These are phyloP conservation scores for Perodicticus potto DNA, from an alignment of 2,797 vertebrate genomes.

Conservation along the genomic window DNA sequence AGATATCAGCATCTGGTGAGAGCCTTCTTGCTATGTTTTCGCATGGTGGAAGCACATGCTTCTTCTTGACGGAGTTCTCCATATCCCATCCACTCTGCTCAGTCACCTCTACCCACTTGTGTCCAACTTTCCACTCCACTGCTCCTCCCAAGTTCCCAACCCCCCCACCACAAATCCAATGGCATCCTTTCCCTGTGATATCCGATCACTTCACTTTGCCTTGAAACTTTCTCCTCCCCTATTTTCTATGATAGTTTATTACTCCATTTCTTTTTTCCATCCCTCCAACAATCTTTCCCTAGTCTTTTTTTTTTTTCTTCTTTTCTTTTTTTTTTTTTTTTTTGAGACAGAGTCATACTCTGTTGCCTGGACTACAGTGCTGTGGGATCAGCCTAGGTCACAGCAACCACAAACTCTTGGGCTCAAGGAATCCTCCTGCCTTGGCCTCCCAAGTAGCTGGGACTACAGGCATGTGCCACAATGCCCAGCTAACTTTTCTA, in stretches of 20 bases:
- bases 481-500: too few species aligned
- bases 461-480: too few species aligned
- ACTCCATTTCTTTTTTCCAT: conserved; percentile 21
- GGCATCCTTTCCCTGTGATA: background rate
- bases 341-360: too few species aligned
- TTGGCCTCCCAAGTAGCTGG: too few species aligned
- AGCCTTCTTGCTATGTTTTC: too few species aligned
- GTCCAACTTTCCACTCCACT: background rate
- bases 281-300: background rate
- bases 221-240: background rate
- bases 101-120: background rate
- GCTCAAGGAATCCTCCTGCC: too few species aligned
- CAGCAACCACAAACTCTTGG: too few species aligned
- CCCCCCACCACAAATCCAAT: background rate
- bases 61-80: background rate
- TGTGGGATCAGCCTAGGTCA: too few species aligned
- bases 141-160: background rate
- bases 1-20: too few species aligned
- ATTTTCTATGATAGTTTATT: background rate
- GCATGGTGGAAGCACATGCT: too few species aligned
- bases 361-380: too few species aligned
- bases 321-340: too few species aligned
- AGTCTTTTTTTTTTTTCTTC: background rate
- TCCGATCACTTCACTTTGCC: background rate
- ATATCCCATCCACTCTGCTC: background rate